Evolutionary conservation across 2,888 invertebrate genomes (phyloP).

Genomic region (Thecophora atra): DNA sequence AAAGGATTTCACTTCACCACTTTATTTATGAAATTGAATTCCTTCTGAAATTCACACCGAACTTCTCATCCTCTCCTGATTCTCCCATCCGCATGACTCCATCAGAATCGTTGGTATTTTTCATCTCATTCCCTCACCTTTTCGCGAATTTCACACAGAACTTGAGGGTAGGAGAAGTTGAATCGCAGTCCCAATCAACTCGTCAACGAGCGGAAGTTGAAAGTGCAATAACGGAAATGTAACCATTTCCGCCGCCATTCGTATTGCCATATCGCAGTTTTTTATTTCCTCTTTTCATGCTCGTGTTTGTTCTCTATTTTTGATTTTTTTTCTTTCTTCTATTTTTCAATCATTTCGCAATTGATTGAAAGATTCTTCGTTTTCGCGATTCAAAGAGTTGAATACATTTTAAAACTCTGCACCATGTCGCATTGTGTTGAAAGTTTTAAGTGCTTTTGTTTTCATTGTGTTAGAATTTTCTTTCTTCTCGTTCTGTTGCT

Average conservation of each 20-base stretch:
- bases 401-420: neutral
- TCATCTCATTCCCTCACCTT: no score
- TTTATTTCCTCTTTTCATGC: no score
- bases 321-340: neutral
- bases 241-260: constrained; percentile 6
- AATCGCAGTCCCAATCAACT: neutral
- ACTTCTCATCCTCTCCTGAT: no score
- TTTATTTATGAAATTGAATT: no score
- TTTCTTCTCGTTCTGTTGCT: neutral
- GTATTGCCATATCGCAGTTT: no score
- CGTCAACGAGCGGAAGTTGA: constrained; percentile 1
- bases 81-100: no score
- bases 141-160: no score
- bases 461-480: neutral
- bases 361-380: neutral
- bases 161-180: no score
- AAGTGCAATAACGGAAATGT: constrained; percentile 17
- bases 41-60: no score
- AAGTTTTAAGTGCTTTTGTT: neutral
- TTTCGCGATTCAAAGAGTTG: neutral
- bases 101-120: no score
- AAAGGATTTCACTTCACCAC: no score
- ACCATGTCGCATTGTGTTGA: neutral
- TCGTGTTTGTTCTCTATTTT: neutral
- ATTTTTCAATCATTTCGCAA: neutral